Evolutionary conservation across 2,113 vertebrate species (phyloP), one percentile per base, ranked within the genome.

Genomic region (Crotophaga sulcirostris): DNA sequence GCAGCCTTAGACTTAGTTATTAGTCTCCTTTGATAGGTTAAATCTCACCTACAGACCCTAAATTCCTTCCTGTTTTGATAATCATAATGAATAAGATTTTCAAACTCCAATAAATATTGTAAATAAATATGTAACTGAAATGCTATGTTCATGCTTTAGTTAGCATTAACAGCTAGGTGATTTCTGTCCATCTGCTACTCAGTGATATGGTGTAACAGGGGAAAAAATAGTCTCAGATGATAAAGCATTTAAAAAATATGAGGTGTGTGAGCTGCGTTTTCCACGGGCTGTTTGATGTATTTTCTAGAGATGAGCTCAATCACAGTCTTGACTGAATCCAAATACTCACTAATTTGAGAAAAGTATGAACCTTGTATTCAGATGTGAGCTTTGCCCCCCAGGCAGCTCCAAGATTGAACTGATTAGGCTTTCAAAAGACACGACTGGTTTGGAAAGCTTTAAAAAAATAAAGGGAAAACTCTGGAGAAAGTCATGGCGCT

Each of bases 281-380:
- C 85, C 34, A 56, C 73, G 86, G 68, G n/a, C 66, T 92, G 62
- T 92, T 92, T 92, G 83, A 88, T 95, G 52, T 89, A 49, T 90
- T 93, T 96, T 78, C 87, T 96, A 58, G 85, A 89, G 93, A 96
- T 96, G 88, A 94, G 90, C 90, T 89, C 88, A 55, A 84, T 81
- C 88, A 81, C 69, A 78, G 52, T n/a, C 86, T 86, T 95, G 72
- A 70, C 85, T 90, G 72, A 84, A 81, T 90, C 83, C 73, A 94
- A 95, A 95, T 92, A 70, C 60, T 72, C 88, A 94, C 86, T 93
- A 96, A 94, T 93, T 94, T 94, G 96, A 94, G 93, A 96, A 97
- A 96, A 95, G 89, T 89, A 87, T 87, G 84, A 89, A 91, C 63
- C 92, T 92, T 95, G 93, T 95, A 94, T 84, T 97, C 90, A 96